phyloP scores from a whole-genome alignment of 1,140 invertebrate genomes.

The Drosophila lacteicornis region DNA sequence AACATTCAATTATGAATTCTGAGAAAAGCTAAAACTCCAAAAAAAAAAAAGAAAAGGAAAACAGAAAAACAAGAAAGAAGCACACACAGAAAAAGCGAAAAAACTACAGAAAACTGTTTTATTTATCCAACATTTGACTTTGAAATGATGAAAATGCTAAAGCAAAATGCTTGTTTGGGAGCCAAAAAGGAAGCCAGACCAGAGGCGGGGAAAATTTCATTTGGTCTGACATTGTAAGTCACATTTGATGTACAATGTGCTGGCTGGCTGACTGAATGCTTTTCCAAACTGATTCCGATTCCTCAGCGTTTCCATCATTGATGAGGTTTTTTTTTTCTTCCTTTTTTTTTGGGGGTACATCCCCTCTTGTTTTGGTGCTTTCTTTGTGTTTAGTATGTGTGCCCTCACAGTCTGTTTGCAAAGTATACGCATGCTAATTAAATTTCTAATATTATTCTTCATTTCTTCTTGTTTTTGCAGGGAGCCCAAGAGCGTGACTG shows the following conservation, averaged over 20 bases:
- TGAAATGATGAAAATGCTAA: constrained; percentile 60
- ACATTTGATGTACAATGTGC: constrained; percentile 61
- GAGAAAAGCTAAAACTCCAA: constrained; percentile 37
- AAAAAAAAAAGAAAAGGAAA: not conserved
- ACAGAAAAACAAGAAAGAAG: not conserved
- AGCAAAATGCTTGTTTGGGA: constrained; percentile 31
- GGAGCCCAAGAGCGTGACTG: constrained; percentile 25
- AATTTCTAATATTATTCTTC: constrained; percentile 45
- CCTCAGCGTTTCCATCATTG: constrained; percentile 28
- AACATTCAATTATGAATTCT: constrained; percentile 62
- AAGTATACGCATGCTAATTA: constrained; percentile 64
- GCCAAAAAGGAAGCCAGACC: not conserved
- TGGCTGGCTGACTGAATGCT: not conserved
- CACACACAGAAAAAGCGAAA: constrained; percentile 17
- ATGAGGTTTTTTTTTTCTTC: constrained; percentile 5
- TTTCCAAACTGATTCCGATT: constrained; percentile 4
- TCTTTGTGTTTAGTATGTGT: not conserved
- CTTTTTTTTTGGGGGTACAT: not conserved
- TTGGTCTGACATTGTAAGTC: constrained; percentile 56
- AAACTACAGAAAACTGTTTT: constrained; percentile 64
- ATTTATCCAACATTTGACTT: constrained; percentile 66
- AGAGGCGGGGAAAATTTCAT: constrained; percentile 44
- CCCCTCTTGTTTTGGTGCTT: no score
- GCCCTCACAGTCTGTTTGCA: constrained; percentile 22
- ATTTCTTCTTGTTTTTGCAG: constrained; percentile 41